Evolutionary conservation across 92 coral and sea anemone genomes (phyloP), one percentile per base, ranked within the genome.

Genomic region (Pocillopora grandis): DNA sequence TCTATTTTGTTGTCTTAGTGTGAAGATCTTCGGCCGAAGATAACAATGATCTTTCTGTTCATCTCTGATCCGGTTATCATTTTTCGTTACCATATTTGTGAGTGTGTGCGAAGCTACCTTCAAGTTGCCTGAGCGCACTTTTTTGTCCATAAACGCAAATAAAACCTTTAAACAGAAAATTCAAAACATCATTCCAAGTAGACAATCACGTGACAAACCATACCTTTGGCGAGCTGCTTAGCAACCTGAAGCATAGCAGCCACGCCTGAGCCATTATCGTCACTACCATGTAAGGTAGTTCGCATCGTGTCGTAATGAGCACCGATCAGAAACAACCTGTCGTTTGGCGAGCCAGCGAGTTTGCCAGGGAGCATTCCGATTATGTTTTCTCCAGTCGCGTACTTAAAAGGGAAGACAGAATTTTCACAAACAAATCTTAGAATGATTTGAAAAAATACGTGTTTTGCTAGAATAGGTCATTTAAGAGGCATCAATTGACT

Each of bases 251-350:
- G 84, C 91, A 95, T 42, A 49, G 97, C 95, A 6, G 92, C 87
- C 87, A 95, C 81, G 72, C 98, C 98, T 10, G 98, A 95, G 18
- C 97, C 98, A 77, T 93, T 86, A 90, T 91, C 98, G 71, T 95
- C 92, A 12, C 77, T 89, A 9, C 98, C 98, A 48, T 81, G 85
- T 65, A 87, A 81, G 17, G 98, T 90, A 17, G 87, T 77, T 17
- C 79, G 86, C 72, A 90, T 87, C 17, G 98, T 93, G 82, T 95
- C 98, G 71, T 95, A 95, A 64, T 95, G 97, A 48, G 98, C 89
- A 58, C 98, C 98, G 78, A 95, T 90, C 55, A 95, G 81, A 83
- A 95, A 77, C 57, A 91, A 66, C 37, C 88, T 88, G 82, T 95
- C 96, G 13, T 95, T 80, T 23, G 81, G 77, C 33, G 96, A 88